Evolutionary conservation across 2,888 invertebrate species (phyloP).

Genomic region (Adelognathus sp.): DNA sequence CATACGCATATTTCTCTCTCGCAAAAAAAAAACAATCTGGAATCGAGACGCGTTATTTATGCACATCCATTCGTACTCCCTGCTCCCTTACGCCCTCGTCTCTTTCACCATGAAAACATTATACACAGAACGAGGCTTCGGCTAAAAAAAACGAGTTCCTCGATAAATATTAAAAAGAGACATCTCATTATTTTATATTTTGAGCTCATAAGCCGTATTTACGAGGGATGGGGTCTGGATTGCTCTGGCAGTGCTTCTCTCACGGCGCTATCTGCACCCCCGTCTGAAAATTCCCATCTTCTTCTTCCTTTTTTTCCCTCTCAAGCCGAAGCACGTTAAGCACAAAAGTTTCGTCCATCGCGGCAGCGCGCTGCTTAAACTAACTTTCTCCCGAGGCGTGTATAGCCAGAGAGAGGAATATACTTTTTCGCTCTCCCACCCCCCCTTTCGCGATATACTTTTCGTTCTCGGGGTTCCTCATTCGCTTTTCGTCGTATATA

Average conservation of each 20-base stretch:
- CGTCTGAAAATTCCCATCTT: conserved; percentile 18
- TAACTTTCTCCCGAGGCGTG: conserved; percentile 56
- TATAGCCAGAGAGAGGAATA: conserved; percentile 23
- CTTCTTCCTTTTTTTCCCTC: conserved; percentile 24
- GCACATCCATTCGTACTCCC: conserved; percentile 14
- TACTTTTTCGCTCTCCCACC: conserved; percentile 15
- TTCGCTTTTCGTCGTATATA: conserved; percentile 36
- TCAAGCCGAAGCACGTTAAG: conserved; percentile 53
- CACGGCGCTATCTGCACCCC: not conserved
- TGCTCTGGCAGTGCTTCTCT: conserved; percentile 13
- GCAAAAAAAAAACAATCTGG: conserved; percentile 38
- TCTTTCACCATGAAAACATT: not conserved
- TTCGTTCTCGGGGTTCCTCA: conserved; percentile 5
- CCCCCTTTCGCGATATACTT: conserved; percentile 24
- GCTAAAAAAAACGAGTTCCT: too few relatives aligned
- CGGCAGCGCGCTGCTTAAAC: conserved; percentile 57
- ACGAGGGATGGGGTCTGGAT: conserved; percentile 63
- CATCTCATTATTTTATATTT: conserved; percentile 75
- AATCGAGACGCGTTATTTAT: conserved; percentile 55
- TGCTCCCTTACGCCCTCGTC: not conserved
- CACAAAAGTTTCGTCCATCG: conserved; percentile 68
- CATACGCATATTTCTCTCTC: conserved; percentile 55
- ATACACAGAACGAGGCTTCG: conserved; percentile 7
- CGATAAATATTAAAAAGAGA: conserved; percentile 74
- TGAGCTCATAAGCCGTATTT: conserved; percentile 75